A percentile compares a stretch with the other conserved stretches of the same genome.
phyloP scores from a whole-genome alignment of 1,140 invertebrate species.

The Drosophila tristis region DNA sequence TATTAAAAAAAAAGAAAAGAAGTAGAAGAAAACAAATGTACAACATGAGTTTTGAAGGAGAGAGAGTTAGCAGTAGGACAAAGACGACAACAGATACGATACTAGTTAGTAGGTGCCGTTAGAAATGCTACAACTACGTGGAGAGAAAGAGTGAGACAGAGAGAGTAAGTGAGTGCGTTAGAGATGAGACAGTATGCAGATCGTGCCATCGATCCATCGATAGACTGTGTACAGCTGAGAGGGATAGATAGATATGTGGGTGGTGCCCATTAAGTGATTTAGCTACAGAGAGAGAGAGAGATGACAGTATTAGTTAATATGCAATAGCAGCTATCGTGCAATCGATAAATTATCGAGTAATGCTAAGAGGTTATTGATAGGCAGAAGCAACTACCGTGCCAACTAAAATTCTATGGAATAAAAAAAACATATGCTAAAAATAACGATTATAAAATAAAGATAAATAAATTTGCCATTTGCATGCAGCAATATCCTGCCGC shows the following conservation, averaged over 20 bases:
- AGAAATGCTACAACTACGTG: background rate
- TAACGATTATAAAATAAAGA: background rate
- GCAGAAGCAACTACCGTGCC: too few relatives aligned
- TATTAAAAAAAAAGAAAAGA: constrained; percentile 62
- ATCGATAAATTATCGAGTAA: background rate
- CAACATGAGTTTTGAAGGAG: constrained; percentile 67
- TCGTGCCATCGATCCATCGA: too few relatives aligned
- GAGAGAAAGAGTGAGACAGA: constrained; percentile 20
- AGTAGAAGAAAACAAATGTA: constrained; percentile 79
- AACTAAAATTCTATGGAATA: too few relatives aligned
- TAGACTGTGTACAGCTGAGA: background rate
- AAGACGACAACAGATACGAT: constrained; percentile 11
- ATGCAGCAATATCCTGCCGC: background rate
- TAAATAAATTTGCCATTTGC: background rate
- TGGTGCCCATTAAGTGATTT: too few relatives aligned
- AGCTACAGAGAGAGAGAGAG: background rate
- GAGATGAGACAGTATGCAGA: too few relatives aligned
- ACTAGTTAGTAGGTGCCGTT: background rate
- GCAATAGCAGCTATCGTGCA: constrained; percentile 1
- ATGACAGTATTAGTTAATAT: constrained; percentile 25
- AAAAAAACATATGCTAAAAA: background rate
- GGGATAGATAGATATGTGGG: background rate
- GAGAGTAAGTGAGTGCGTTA: constrained; percentile 7
- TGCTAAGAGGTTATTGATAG: too few relatives aligned
- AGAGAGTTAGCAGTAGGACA: constrained; percentile 24